These are phyloP conservation scores for Galeruca laticollis DNA, from an alignment of 2,888 invertebrate species.

Conservation along the genomic window DNA sequence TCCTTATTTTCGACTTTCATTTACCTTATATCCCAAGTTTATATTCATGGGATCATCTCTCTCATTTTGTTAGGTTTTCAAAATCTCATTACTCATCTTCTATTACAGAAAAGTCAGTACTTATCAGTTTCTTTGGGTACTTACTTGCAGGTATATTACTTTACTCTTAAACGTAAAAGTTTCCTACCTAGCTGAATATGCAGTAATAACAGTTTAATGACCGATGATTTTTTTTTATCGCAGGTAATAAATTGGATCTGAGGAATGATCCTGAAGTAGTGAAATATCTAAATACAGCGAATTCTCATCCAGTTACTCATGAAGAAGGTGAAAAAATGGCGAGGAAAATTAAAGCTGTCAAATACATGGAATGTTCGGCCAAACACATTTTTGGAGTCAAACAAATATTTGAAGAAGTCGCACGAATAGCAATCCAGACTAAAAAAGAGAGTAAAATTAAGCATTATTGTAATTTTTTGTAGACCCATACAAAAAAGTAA, in stretches of 20 bases:
- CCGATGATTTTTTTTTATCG: constrained; percentile 54
- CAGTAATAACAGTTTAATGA: too few species aligned
- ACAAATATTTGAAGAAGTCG: constrained; percentile 73
- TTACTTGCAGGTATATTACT: too few species aligned
- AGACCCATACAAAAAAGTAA: too few species aligned
- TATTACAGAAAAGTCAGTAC: not conserved
- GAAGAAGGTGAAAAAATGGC: constrained; percentile 71
- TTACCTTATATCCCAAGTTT: too few species aligned
- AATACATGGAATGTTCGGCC: constrained; percentile 74
- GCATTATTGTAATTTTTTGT: constrained; percentile 31
- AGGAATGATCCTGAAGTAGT: constrained; percentile 63
- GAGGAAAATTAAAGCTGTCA: constrained; percentile 71
- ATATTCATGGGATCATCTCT: too few species aligned
- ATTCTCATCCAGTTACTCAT: constrained; percentile 68
- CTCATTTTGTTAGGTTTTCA: too few species aligned
- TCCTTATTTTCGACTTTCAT: too few species aligned
- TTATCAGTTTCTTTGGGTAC: not conserved
- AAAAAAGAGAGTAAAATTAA: constrained; percentile 35
- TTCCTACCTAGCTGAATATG: too few species aligned
- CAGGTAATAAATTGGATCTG: constrained; percentile 73
- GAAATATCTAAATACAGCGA: constrained; percentile 66
- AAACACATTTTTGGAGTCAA: constrained; percentile 73
- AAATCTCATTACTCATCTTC: too few species aligned
- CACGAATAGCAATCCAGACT: constrained; percentile 57
- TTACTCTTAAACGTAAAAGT: too few species aligned